Percentiles rank a stretch among this genome's conserved stretches.
These are phyloP conservation scores for Anguilla anguilla DNA, from an alignment of 2,797 vertebrate genomes.

Conservation along the genomic window DNA sequence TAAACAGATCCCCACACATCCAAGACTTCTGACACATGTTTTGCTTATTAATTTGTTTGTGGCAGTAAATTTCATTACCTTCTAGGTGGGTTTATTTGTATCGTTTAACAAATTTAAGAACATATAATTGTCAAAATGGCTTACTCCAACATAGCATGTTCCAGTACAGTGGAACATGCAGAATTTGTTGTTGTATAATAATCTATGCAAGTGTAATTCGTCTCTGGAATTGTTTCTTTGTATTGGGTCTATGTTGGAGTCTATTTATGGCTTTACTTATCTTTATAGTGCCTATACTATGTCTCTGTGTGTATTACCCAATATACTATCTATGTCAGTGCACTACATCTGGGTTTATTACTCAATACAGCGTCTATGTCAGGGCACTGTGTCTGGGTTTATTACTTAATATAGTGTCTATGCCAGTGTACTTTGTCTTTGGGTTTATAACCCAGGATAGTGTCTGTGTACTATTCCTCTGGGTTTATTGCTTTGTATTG, in stretches of 20 bases:
- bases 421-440: not conserved
- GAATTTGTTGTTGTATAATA: not conserved
- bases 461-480: not conserved
- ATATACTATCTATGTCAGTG: not conserved
- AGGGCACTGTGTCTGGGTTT: not conserved
- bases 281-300: not conserved
- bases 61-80: not conserved
- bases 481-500: not conserved
- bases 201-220: not conserved
- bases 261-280: not conserved
- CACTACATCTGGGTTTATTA: not conserved
- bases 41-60: not conserved
- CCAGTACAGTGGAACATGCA: not conserved
- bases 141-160: not conserved
- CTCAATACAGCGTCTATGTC: not conserved
- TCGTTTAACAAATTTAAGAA: not conserved
- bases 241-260: not conserved
- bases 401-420: not conserved
- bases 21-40: not conserved
- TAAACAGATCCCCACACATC: not conserved
- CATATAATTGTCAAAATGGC: not conserved
- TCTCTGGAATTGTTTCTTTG: not conserved
- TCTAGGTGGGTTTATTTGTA: not conserved
- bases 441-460: not conserved
- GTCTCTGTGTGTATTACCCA: no score